phyloP scores from a whole-genome alignment of 2,797 vertebrate genomes.

The Threskiornis aethiopicus region DNA sequence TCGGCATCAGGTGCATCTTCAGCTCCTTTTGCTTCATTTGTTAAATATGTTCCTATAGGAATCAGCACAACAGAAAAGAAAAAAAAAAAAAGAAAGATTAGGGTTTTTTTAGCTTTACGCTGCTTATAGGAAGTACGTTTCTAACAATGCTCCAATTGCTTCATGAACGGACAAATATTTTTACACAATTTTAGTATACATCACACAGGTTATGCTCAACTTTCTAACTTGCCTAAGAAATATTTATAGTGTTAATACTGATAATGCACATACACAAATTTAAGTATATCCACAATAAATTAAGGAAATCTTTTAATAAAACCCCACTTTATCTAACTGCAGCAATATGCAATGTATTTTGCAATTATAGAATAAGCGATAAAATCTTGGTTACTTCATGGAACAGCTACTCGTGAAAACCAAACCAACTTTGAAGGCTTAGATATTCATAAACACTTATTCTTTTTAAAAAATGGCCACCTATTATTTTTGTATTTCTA shows the following conservation, averaged over 20 bases:
- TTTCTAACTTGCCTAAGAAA: neutral
- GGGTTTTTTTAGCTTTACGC: neutral
- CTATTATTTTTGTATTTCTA: neutral
- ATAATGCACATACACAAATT: neutral
- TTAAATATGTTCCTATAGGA: slow-evolving; percentile 94
- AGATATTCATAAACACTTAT: neutral
- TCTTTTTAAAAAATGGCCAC: neutral
- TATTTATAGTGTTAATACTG: neutral
- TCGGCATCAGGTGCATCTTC: slow-evolving; percentile 99
- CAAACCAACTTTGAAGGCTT: neutral
- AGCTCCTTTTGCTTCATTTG: slow-evolving; percentile 98
- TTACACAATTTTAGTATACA: neutral
- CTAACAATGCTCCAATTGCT: neutral
- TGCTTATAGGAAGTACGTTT: neutral
- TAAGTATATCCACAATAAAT: neutral
- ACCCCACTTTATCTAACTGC: neutral
- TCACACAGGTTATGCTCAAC: neutral
- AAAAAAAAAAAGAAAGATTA: slow-evolving; percentile 21
- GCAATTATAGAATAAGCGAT: neutral
- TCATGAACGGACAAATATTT: neutral
- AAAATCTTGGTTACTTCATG: neutral
- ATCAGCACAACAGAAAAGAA: slow-evolving; percentile 38
- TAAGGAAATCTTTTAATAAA: neutral
- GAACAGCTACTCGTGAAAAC: neutral
- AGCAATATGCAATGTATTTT: neutral